Conservation (phyloP, 2,888 invertebrate species). For the Syrista parreyssii region DNA sequence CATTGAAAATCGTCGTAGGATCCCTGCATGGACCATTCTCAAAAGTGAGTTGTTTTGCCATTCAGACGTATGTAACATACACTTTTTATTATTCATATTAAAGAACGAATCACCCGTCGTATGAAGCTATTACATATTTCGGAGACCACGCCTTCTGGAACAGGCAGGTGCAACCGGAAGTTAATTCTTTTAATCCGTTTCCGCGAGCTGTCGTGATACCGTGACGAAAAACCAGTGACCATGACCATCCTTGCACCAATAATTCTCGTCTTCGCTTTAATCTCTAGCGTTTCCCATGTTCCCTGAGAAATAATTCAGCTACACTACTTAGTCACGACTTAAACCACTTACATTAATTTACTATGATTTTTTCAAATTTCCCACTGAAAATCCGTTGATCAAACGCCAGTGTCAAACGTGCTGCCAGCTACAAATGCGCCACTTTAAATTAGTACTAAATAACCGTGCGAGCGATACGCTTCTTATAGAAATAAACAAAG, state of each 20-base stretch:
- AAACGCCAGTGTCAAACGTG: not conserved
- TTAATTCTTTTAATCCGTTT: conserved; percentile 49
- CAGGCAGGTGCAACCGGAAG: conserved; percentile 49
- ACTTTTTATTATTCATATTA: not conserved
- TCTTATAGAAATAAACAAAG: not conserved
- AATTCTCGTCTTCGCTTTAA: conserved; percentile 5
- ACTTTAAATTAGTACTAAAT: not conserved
- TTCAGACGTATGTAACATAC: not conserved
- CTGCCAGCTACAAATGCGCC: not conserved
- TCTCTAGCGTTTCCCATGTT: not conserved
- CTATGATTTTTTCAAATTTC: not conserved
- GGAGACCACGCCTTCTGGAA: conserved; percentile 18
- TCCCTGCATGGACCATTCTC: conserved; percentile 55
- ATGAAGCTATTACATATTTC: not conserved
- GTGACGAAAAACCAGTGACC: conserved; percentile 55
- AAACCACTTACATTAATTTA: not conserved
- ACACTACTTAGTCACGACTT: not conserved
- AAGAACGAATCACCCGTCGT: not conserved
- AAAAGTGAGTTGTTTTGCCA: conserved; percentile 47
- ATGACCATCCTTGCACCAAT: conserved; percentile 43
- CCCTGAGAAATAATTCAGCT: not conserved
- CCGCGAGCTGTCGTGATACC: conserved; percentile 44
- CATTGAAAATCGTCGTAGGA: conserved; percentile 42
- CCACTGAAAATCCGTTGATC: not conserved
- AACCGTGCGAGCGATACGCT: not conserved